Conservation (phyloP, 2,888 invertebrate genomes). For the Cataglyphis albicans region DNA sequence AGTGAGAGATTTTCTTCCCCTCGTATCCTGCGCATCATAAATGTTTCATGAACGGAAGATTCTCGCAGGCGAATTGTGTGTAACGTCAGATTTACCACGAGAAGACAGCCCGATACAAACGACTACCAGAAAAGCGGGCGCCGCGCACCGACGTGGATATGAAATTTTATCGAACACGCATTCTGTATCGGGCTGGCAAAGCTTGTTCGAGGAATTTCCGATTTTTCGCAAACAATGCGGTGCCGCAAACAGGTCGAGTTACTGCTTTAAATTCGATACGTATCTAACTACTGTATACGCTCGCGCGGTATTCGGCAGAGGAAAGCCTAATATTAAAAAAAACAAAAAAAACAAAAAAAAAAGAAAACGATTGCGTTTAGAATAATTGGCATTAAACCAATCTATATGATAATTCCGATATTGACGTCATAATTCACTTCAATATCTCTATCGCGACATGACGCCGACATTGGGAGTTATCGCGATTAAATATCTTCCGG, state of each 20-base stretch:
- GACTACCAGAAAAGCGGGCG: conserved; percentile 36
- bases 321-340: conserved; percentile 1
- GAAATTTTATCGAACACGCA: conserved; percentile 54
- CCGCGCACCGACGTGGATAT: conserved; percentile 27
- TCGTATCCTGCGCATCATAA: conserved; percentile 31
- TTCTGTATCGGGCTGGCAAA: conserved; percentile 28
- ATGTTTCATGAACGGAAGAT: conserved; percentile 51
- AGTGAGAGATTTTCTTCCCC: neutral
- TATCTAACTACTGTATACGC: neutral
- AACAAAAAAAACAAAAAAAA: no score
- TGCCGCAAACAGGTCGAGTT: conserved; percentile 41
- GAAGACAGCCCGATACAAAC: conserved; percentile 51
- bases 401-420: neutral
- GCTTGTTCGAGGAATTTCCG: conserved; percentile 42
- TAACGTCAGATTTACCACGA: conserved; percentile 23
- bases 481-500: conserved; percentile 19
- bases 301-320: neutral
- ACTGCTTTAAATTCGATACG: conserved; percentile 35
- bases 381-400: neutral
- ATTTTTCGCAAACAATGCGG: conserved; percentile 47
- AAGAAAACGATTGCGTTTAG: conserved; percentile 5
- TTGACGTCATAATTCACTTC: neutral
- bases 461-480: neutral
- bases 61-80: conserved; percentile 21
- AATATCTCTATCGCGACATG: neutral